Percentiles rank a stretch among this genome's conserved stretches.
Conservation (phyloP, 92 coral and sea anemone species). For the Nematostella vectensis region DNA sequence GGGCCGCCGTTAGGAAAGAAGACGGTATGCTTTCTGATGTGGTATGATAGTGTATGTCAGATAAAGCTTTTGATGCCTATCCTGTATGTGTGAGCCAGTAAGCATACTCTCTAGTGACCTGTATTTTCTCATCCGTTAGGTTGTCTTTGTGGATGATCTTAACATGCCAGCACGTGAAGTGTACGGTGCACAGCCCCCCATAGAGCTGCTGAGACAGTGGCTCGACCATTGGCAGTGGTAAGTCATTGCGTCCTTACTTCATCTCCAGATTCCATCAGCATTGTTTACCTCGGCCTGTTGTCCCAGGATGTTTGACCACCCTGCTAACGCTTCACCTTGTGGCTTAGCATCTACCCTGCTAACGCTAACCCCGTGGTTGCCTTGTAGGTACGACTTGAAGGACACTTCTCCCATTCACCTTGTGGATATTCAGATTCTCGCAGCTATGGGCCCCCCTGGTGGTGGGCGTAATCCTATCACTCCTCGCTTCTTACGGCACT, state of each 20-base stretch:
- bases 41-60: no score
- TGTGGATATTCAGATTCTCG: slow-evolving; percentile 91
- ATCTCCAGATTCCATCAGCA: no score
- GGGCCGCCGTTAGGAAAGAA: slow-evolving; percentile 99
- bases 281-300: no score
- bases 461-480: slow-evolving; percentile 98
- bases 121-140: slow-evolving; percentile 32
- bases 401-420: slow-evolving; percentile 96
- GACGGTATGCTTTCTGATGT: slow-evolving; percentile 47
- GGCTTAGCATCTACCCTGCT: no score
- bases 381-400: slow-evolving; percentile 85
- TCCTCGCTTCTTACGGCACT: slow-evolving; percentile 94
- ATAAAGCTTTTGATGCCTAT: no score
- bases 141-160: slow-evolving; percentile 93
- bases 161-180: slow-evolving; percentile 99
- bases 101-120: no score
- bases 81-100: no score
- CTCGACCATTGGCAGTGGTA: slow-evolving; percentile 99
- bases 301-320: no score
- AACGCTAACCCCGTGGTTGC: no score
- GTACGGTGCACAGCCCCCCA: slow-evolving; percentile 99
- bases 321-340: no score
- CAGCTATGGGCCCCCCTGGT: slow-evolving; percentile 99
- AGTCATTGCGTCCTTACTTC: background rate
- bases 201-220: slow-evolving; percentile 95